Evolutionary conservation across 1,140 invertebrate genomes (phyloP), one percentile per base, ranked within the genome.

Genomic region (Drosophila ohnishii): DNA sequence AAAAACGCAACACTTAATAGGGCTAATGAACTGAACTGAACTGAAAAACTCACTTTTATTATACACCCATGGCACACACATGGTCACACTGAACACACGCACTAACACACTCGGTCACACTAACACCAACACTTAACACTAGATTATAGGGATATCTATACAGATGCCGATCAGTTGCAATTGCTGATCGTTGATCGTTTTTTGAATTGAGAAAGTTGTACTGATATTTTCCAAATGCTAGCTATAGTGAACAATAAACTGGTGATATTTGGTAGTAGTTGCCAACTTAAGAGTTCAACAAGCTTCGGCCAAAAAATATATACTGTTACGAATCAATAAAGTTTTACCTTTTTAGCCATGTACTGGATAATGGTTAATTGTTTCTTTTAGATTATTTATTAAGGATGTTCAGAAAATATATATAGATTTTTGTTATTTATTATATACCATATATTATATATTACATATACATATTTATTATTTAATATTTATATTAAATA

Each of bases 211-310:
- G 40, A 32, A 77, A 77, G 34, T 45, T 69, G 82, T 86, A 86
- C 82, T 86, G 82, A 86, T 87, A 79, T 86, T 87, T 87, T 82
- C 71, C 82, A 83, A 87, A 77, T 60, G 69, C 75, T 87, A 82
- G 82, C 56, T 83, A 45, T 86, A 87, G 61, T 50, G 44, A 76
- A 87, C 83, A 87, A 82, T 86, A 79, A 87, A 87, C 78, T 87
- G 82, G 82, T 86, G 82, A 86, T 86, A 86, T 86, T 82, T 78
- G 35, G 79, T 81, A 42, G 79, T 81, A 86, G 75, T 72, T 78
- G 75, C 81, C 76, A 64, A 73, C 70, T 53, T 34, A 57, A 47
- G 73, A 63, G 56, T 50, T 59, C 35, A 61, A 67, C 53, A 79
- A 64, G 72, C 71, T 75, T 69, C 56, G 50, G 64, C 67, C 67